Percentiles rank a stretch among this genome's conserved stretches.
These are phyloP conservation scores for Coreoperca whiteheadi DNA, from an alignment of 2,113 vertebrate species.

Conservation along the genomic window DNA sequence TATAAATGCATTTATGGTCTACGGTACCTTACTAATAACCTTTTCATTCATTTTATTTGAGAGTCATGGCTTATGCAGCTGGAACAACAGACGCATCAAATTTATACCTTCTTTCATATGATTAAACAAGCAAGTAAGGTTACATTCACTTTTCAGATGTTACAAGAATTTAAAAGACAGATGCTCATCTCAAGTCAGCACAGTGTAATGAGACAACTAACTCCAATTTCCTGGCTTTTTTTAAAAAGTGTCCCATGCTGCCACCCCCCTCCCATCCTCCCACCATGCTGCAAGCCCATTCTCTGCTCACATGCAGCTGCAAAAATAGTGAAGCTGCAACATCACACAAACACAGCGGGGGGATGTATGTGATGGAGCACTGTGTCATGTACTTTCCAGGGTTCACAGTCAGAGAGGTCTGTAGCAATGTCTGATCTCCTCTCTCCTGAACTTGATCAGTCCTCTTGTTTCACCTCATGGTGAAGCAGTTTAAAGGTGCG, in stretches of 20 bases:
- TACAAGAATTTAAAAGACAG: constrained; percentile 5
- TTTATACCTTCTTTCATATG: neutral
- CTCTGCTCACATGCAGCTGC: constrained; percentile 74
- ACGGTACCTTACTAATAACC: neutral
- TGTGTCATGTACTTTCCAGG: constrained; percentile 58
- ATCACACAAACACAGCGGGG: constrained; percentile 62
- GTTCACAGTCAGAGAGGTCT: constrained; percentile 46
- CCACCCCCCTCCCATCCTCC: constrained; percentile 56
- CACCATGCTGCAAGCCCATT: constrained; percentile 48
- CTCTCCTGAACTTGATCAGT: neutral
- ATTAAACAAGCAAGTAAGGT: neutral
- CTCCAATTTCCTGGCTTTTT: constrained; percentile 57
- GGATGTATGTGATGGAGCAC: constrained; percentile 65
- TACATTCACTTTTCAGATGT: neutral
- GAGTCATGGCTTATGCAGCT: neutral
- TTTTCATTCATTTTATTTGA: neutral
- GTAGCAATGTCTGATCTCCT: neutral
- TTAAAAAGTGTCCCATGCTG: constrained; percentile 58
- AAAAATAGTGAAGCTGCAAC: constrained; percentile 73
- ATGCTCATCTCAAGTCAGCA: constrained; percentile 36
- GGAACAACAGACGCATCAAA: neutral
- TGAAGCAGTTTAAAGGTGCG: neutral
- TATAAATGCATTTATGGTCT: neutral
- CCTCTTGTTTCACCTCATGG: neutral
- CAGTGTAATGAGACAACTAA: constrained; percentile 43